These are phyloP conservation scores for Geothlypis trichas DNA, from an alignment of 2,113 vertebrate species.

Conservation along the genomic window DNA sequence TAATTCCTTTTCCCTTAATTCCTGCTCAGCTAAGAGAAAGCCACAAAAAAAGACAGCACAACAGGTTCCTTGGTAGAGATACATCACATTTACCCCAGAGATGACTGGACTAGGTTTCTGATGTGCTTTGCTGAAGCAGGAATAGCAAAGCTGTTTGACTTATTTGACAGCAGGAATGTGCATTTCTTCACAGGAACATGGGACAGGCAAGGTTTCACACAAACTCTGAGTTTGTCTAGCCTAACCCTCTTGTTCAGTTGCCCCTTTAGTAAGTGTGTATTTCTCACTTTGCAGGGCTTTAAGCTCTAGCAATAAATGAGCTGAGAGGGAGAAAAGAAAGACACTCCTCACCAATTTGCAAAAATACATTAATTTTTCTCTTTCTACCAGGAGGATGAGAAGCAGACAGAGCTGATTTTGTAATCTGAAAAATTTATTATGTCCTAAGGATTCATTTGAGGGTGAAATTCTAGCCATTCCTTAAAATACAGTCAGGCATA, in stretches of 20 bases:
- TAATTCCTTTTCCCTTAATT: slow-evolving; percentile 37
- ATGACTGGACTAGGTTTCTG: background rate
- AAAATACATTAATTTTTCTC: slow-evolving; percentile 3
- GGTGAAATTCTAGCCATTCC: background rate
- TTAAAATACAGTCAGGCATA: background rate
- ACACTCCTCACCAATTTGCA: background rate
- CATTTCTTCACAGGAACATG: background rate
- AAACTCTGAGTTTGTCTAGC: background rate
- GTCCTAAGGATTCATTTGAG: slow-evolving; percentile 8
- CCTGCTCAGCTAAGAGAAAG: background rate
- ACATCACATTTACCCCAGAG: background rate
- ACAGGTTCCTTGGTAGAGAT: background rate
- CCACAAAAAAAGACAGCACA: background rate
- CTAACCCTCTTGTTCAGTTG: background rate
- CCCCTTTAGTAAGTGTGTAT: background rate
- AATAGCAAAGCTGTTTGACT: background rate
- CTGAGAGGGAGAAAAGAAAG: background rate
- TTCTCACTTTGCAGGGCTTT: background rate
- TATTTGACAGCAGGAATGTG: background rate
- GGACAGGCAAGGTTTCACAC: background rate
- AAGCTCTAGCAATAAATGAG: background rate
- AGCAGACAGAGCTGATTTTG: background rate
- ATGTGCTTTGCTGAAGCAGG: background rate
- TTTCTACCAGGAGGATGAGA: slow-evolving; percentile 27
- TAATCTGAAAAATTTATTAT: slow-evolving; percentile 35